Base-by-base conservation (phyloP, 2,797 vertebrate species). In the Helarctos malayanus region DNA sequence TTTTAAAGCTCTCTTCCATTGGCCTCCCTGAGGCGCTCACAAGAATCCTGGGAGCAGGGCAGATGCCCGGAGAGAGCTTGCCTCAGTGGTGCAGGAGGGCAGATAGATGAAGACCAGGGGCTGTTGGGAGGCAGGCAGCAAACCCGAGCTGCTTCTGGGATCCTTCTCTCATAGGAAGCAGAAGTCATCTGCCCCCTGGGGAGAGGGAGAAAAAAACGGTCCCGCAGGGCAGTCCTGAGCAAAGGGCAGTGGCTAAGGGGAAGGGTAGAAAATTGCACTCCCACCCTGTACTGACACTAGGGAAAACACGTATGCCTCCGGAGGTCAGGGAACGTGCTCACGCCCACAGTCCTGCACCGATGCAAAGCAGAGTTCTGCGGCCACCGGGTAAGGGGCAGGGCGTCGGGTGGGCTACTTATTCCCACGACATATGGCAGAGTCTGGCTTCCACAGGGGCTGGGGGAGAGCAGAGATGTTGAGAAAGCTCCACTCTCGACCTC, bases 1-100 rank as follows among this genome's bases (percentile, higher is more conserved):
- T 68, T 94, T 94, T 35, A 54, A 23, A 89, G n/a, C 35, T 95
- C 73, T 79, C 63, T 82, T 27, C 49, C 41, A 78, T 16, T 59
- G 68, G 29, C 10, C 15, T 76, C 27, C 16, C 27, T 7, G 19
- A 9, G 12, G 83, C n/a, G n/a, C 19, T 61, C 15, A 73, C 2
- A 68, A 88, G 73, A 86, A 59, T 12, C 65, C 4, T 19, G 8
- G 79, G 19, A 27, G 27, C 57, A 47, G 29, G 41, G 47, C 21
- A 47, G 69, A 45, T n/a, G 11, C 9, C 19, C 29, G 5, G 7
- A 19, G 7, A 61, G 41, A 49, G 25, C 52, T 21, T 2, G 2
- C 35, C 49, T 41, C 2, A 5, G 27, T 7, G 38, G 23, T 0
- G 4, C 57, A 9, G 7, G 12, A 35, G 7, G 16, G 21, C 21